A percentile compares a stretch with the other conserved stretches of the same genome.
Conservation (phyloP, 2,113 vertebrate species). For the Psettodes erumei region DNA sequence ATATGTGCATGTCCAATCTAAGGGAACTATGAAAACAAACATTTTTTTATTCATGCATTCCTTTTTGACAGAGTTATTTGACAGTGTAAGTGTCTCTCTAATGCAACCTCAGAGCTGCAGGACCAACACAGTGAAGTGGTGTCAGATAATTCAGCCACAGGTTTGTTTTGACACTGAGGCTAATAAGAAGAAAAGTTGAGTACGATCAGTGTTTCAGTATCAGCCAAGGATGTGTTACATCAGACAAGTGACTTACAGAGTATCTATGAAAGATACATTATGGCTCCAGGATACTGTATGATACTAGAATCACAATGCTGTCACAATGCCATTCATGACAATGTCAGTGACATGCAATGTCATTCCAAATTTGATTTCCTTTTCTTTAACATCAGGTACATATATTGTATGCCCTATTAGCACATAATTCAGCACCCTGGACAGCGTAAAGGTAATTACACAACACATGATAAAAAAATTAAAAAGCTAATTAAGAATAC, state of each 20-base stretch:
- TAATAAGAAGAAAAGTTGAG: background rate
- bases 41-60: conserved; percentile 18
- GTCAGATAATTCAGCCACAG: background rate
- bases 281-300: background rate
- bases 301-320: background rate
- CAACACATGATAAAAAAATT: background rate
- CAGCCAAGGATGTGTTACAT: background rate
- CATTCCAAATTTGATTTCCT: background rate
- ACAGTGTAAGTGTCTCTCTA: background rate
- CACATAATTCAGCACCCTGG: conserved; percentile 74
- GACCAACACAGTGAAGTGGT: background rate
- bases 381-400: conserved; percentile 4
- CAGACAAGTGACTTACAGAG: background rate
- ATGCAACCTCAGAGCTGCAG: conserved; percentile 1
- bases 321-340: background rate
- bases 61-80: conserved; percentile 12
- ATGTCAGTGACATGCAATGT: background rate
- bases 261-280: background rate
- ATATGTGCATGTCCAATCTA: conserved; percentile 65
- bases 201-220: background rate
- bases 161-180: background rate
- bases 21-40: conserved; percentile 54
- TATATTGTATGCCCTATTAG: conserved; percentile 5
- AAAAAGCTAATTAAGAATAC: conserved; percentile 5
- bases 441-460: conserved; percentile 64